phyloP scores from a whole-genome alignment of 2,888 invertebrate species.

The Calliopum simillimum region DNA sequence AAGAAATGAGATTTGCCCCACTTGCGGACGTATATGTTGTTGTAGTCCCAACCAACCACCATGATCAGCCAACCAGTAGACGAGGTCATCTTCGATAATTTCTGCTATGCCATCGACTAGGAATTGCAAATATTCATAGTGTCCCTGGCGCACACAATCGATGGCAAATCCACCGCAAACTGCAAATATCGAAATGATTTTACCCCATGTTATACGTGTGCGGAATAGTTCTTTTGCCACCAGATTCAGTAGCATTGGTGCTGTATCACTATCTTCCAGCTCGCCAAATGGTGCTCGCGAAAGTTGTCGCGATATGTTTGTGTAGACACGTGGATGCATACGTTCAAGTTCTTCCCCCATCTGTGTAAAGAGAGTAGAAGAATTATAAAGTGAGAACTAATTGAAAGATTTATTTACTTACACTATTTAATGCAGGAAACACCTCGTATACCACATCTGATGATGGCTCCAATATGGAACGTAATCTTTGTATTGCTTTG shows the following conservation, averaged over 20 bases:
- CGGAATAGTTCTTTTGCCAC: constrained; percentile 80
- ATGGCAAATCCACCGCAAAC: constrained; percentile 86
- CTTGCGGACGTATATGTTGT: constrained; percentile 61
- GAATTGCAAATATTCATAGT: constrained; percentile 81
- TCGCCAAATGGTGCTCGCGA: constrained; percentile 73
- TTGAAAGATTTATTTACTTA: constrained; percentile 55
- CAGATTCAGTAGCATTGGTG: constrained; percentile 72
- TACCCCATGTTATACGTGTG: constrained; percentile 81
- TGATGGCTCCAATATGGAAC: constrained; percentile 71
- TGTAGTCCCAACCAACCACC: constrained; percentile 79
- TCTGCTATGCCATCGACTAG: constrained; percentile 83
- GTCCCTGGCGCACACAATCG: constrained; percentile 81
- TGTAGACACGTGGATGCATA: constrained; percentile 81
- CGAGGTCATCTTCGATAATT: constrained; percentile 76
- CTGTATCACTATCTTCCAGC: constrained; percentile 69
- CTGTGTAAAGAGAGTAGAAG: constrained; percentile 46
- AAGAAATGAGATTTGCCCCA: constrained; percentile 61
- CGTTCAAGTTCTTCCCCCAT: constrained; percentile 81
- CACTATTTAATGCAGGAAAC: constrained; percentile 73
- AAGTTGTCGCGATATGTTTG: constrained; percentile 80
- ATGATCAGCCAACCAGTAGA: constrained; percentile 81
- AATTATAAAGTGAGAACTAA: neutral
- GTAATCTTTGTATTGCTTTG: constrained; percentile 77
- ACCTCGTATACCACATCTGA: constrained; percentile 72
- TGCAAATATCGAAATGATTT: constrained; percentile 83